Conservation (phyloP, 2,113 vertebrate genomes). For the Callaeas wilsoni region DNA sequence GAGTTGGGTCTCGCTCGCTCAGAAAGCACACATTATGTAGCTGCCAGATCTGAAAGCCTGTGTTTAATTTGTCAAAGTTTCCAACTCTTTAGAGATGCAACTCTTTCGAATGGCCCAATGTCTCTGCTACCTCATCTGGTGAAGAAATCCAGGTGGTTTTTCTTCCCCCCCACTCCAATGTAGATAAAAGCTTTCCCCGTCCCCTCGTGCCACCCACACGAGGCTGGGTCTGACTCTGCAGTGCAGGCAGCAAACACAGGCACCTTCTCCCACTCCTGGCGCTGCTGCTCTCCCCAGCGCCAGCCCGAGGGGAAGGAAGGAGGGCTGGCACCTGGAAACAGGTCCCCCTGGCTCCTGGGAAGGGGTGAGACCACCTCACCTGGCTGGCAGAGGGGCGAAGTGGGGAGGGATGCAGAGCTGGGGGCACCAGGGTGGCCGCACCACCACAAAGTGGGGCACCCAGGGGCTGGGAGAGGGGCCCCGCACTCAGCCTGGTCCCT, state of each 20-base stretch:
- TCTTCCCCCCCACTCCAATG: neutral
- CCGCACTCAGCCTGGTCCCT: neutral
- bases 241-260: neutral
- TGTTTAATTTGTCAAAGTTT: conserved; percentile 38
- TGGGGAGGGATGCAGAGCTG: neutral
- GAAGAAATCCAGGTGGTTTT: conserved; percentile 27
- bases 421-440: neutral
- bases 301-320: neutral
- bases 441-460: fast-evolving
- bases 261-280: neutral
- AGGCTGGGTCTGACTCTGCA: neutral
- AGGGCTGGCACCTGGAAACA: neutral
- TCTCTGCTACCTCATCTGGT: neutral
- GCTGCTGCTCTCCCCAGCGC: neutral
- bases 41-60: conserved; percentile 29
- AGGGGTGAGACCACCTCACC: neutral
- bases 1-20: neutral
- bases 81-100: neutral
- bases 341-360: neutral
- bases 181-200: neutral
- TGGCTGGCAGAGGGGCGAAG: fast-evolving
- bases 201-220: neutral
- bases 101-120: neutral
- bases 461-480: neutral
- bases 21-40: conserved; percentile 11